A percentile compares a stretch with the other conserved stretches of the same genome.
Conservation (phyloP, 2,113 vertebrate genomes). For the Nannobrachium achirus region DNA sequence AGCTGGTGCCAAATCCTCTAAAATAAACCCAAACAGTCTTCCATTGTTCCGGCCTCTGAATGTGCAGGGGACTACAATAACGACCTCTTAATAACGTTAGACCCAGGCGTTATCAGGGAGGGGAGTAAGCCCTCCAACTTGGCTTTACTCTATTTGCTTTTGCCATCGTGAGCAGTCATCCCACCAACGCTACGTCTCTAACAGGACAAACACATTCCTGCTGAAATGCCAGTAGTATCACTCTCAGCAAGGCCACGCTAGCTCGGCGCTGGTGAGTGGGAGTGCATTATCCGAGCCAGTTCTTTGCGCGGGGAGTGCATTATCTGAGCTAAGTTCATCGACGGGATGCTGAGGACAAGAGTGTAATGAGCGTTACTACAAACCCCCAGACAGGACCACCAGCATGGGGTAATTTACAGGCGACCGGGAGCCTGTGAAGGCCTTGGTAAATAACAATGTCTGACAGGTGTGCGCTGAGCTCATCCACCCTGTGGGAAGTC, state of each 20-base stretch:
- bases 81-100: slow-evolving; percentile 75
- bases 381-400: slow-evolving; percentile 55
- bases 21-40: slow-evolving; percentile 51
- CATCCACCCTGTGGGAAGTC: slow-evolving; percentile 44
- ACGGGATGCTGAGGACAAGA: slow-evolving; percentile 29
- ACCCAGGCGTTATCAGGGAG: slow-evolving; percentile 42
- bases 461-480: slow-evolving; percentile 66
- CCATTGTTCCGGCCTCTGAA: slow-evolving; percentile 63
- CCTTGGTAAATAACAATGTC: slow-evolving; percentile 63
- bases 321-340: slow-evolving; percentile 1
- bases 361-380: slow-evolving; percentile 31
- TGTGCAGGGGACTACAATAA: slow-evolving; percentile 61
- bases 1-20: slow-evolving; percentile 38
- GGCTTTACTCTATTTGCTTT: slow-evolving; percentile 59
- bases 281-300: neutral
- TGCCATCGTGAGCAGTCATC: slow-evolving; percentile 46
- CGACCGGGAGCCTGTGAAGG: slow-evolving; percentile 51
- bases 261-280: neutral
- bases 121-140: slow-evolving; percentile 60
- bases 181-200: slow-evolving; percentile 27
- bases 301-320: slow-evolving; percentile 23
- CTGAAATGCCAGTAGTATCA: neutral
- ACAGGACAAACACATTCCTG: slow-evolving; percentile 11
- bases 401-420: slow-evolving; percentile 55
- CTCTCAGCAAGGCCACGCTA: slow-evolving; percentile 36